Base-by-base conservation (phyloP, 2,888 invertebrate genomes). In the Cistogaster globosa region DNA sequence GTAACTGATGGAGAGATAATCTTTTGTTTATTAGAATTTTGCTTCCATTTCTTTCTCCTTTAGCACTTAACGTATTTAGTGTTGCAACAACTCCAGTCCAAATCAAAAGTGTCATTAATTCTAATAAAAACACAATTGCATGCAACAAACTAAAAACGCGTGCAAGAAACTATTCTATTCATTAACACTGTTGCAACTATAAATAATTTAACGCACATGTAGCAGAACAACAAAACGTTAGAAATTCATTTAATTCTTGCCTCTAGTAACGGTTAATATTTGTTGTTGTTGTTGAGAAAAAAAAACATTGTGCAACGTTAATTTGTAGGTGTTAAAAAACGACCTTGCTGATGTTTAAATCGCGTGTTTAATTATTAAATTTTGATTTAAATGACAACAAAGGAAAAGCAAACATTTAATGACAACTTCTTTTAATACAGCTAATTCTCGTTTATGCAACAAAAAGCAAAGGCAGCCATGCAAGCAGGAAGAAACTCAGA, bases 281-380 rank as follows among this genome's bases (percentile, higher is more conserved):
- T 72, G 2, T 8, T 32, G 2, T 32, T 32, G 0, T 32, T 32
- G 2, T 32, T 32, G 8, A 5, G n/a, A 32, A 7, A 32, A 32
- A 5, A 32, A 32, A 0, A n/a, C 14, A 57, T 76, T 51, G 48
- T 75, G 62, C 53, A 77, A 65, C 57, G 75, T 75, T 79, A 78
- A 74, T 79, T 84, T 74, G 79, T 75, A 75, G 83, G 83, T 84
- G 83, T 84, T 84, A 42, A 51, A 75, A 69, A 58, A 84, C 83
- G 83, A 84, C 83, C 83, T 84, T 84, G 79, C 74, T 75, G 75
- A 79, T 84, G 83, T 32, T 20, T 32, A 79, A 79, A 75, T 84
- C 11, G 83, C 83, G 83, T 84, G 83, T 75, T 75, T 75, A 69
- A 76, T 76, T 76, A 58, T 57, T 38, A 26, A 38, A 76, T 76